Percentiles rank a stretch among this genome's conserved stretches.
phyloP scores from a whole-genome alignment of 2,888 invertebrate species.

The Erebia ligea region DNA sequence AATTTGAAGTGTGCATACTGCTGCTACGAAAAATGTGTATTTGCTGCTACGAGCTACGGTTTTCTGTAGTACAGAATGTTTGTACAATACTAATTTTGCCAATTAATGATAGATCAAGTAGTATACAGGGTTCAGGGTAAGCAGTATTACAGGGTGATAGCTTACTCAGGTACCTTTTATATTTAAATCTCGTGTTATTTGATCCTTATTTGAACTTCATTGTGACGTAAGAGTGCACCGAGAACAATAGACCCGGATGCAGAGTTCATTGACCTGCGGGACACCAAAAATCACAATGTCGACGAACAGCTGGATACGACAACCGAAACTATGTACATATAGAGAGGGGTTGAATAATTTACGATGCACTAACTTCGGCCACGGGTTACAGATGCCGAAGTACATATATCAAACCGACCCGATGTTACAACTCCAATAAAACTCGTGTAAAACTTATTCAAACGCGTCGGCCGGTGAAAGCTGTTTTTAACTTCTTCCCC shows the following conservation, averaged over 20 bases:
- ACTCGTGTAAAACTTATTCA: constrained; percentile 62
- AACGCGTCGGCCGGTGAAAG: constrained; percentile 65
- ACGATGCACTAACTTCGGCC: constrained; percentile 75
- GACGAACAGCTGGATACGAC: constrained; percentile 61
- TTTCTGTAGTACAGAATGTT: not conserved
- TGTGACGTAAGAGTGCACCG: constrained; percentile 1
- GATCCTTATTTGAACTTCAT: not conserved
- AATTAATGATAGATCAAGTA: no score
- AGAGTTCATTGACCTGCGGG: constrained; percentile 29
- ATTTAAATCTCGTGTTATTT: not conserved
- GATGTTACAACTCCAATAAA: constrained; percentile 67
- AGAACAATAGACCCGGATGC: constrained; percentile 15
- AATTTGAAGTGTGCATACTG: no score
- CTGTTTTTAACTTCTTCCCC: constrained; percentile 80
- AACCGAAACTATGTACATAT: constrained; percentile 60
- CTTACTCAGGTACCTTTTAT: not conserved
- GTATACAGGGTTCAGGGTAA: no score
- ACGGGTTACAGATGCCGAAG: constrained; percentile 61
- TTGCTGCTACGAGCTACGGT: constrained; percentile 1
- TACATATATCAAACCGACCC: constrained; percentile 74
- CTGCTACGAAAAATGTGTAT: no score
- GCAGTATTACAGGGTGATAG: no score
- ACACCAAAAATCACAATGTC: constrained; percentile 56
- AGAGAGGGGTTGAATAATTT: constrained; percentile 77
- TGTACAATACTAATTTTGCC: no score